A percentile compares a stretch with the other conserved stretches of the same genome.
phyloP scores from a whole-genome alignment of 2,888 invertebrate genomes.

The Stenodera caucasica region DNA sequence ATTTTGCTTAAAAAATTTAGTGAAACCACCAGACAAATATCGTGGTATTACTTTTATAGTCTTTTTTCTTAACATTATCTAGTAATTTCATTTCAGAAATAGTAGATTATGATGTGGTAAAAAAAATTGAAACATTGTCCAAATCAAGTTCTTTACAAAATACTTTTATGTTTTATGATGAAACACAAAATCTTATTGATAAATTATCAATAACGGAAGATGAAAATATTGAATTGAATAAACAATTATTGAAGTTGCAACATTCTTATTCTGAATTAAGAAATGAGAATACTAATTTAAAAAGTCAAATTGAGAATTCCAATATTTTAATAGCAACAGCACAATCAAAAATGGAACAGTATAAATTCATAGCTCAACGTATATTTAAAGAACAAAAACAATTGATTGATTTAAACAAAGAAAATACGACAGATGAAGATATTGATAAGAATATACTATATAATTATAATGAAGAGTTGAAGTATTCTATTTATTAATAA shows the following conservation, averaged over 20 bases:
- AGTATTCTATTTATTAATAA: constrained; percentile 31
- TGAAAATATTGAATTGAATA: constrained; percentile 47
- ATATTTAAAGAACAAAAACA: constrained; percentile 78
- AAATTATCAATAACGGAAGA: constrained; percentile 46
- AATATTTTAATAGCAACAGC: constrained; percentile 44
- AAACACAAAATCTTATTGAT: constrained; percentile 40
- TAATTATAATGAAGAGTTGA: constrained; percentile 47
- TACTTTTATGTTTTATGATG: constrained; percentile 39
- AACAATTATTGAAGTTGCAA: constrained; percentile 48
- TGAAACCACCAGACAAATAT: neutral
- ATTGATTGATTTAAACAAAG: constrained; percentile 58
- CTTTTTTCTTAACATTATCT: neutral
- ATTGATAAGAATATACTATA: constrained; percentile 36
- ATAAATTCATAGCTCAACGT: constrained; percentile 76
- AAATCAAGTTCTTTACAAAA: constrained; percentile 20
- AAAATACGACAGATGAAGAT: constrained; percentile 33
- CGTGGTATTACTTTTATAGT: neutral
- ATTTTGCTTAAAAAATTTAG: neutral
- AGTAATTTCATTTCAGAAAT: neutral
- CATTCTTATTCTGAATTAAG: constrained; percentile 49
- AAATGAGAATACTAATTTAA: constrained; percentile 48
- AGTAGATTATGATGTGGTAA: neutral
- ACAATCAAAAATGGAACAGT: constrained; percentile 68
- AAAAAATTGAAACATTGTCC: constrained; percentile 10
- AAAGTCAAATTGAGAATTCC: constrained; percentile 45